phyloP scores from a whole-genome alignment of 2,797 vertebrate genomes.

The Galago senegalensis region DNA sequence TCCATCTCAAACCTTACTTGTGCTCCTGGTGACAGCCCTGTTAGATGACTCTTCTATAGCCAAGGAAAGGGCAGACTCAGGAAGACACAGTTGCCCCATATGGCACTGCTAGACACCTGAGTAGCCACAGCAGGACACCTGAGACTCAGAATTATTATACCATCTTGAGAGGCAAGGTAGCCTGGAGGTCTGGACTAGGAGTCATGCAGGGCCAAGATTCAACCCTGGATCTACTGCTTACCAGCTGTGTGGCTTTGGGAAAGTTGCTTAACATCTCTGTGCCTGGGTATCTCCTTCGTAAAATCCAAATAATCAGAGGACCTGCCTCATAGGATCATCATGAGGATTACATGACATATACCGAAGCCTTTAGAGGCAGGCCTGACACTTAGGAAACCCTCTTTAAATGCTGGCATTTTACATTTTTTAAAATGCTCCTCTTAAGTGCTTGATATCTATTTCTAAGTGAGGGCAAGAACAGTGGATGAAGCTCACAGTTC shows the following conservation, averaged over 20 bases:
- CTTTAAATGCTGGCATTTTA: background rate
- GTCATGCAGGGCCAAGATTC: background rate
- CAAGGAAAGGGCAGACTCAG: background rate
- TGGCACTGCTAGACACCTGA: background rate
- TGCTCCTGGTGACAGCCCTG: background rate
- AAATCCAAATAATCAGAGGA: background rate
- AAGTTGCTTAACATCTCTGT: slow-evolving; percentile 12
- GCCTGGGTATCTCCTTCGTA: background rate
- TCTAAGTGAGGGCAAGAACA: background rate
- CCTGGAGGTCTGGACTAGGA: background rate
- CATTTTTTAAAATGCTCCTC: background rate
- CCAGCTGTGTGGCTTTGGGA: background rate
- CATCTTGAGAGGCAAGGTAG: background rate
- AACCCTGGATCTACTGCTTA: background rate
- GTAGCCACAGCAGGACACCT: background rate
- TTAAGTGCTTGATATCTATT: background rate
- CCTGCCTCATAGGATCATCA: background rate
- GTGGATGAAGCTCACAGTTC: background rate
- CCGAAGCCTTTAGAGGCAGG: background rate
- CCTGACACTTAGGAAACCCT: background rate
- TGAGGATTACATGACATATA: background rate
- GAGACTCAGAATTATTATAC: background rate
- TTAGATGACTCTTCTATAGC: background rate
- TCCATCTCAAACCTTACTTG: background rate
- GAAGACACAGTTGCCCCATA: background rate